phyloP scores from a whole-genome alignment of 2,113 vertebrate species.

The Aptenodytes patagonicus region DNA sequence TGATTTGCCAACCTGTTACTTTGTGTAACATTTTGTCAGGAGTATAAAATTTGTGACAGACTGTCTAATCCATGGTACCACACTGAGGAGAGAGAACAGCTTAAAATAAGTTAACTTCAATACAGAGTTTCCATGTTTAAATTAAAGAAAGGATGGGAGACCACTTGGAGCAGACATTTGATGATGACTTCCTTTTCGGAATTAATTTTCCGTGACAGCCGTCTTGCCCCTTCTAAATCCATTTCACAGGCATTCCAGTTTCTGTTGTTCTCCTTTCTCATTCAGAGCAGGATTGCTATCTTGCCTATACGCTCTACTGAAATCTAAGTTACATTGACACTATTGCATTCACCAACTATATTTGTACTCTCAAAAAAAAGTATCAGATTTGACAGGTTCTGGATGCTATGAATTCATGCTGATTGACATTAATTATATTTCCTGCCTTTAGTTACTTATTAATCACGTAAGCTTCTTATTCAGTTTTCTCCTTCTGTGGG shows the following conservation, averaged over 20 bases:
- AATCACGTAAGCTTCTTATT: slow-evolving; percentile 1
- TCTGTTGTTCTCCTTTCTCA: not conserved
- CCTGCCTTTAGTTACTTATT: slow-evolving; percentile 31
- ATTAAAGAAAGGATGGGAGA: not conserved
- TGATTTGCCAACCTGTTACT: not conserved
- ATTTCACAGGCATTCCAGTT: not conserved
- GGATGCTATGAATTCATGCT: slow-evolving; percentile 17
- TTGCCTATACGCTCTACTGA: not conserved
- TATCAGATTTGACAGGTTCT: slow-evolving; percentile 46
- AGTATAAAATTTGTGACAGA: not conserved
- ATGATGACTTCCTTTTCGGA: not conserved
- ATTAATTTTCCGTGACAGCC: not conserved
- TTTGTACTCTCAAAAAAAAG: not conserved
- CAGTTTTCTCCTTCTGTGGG: slow-evolving; percentile 1
- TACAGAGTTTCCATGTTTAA: not conserved
- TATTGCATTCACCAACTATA: not conserved
- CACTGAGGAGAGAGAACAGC: not conserved
- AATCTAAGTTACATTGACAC: not conserved
- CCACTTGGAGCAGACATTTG: not conserved
- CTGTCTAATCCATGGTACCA: not conserved
- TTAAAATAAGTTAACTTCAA: not conserved
- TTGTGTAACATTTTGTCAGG: not conserved
- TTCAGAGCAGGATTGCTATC: not conserved
- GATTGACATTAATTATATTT: slow-evolving; percentile 65
- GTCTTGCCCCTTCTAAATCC: not conserved